Conservation (phyloP, 1,140 invertebrate genomes). For the Tetranychus urticae region DNA sequence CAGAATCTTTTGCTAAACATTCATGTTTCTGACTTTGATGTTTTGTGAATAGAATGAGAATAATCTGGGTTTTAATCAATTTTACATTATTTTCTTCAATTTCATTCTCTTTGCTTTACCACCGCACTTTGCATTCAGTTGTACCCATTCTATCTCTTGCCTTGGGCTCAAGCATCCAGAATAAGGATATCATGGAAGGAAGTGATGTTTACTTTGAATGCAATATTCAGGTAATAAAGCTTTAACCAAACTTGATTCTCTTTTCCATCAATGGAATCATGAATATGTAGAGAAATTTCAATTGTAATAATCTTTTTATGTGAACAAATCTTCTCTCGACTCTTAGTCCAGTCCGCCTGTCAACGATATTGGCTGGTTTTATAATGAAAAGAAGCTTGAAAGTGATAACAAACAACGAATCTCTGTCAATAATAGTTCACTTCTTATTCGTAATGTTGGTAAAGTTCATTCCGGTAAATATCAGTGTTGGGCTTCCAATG, state of each 20-base stretch:
- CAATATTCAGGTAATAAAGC: constrained; percentile 22
- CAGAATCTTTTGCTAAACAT: too few relatives aligned
- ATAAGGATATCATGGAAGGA: constrained; percentile 45
- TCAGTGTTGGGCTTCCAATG: constrained; percentile 66
- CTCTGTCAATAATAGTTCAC: constrained; percentile 46
- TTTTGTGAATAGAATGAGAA: too few relatives aligned
- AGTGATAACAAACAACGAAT: constrained; percentile 31
- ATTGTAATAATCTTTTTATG: too few relatives aligned
- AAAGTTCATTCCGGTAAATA: constrained; percentile 27
- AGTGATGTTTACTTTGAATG: constrained; percentile 75
- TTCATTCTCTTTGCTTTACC: not conserved
- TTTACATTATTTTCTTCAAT: too few relatives aligned
- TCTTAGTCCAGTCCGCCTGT: constrained; percentile 56
- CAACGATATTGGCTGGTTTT: constrained; percentile 55
- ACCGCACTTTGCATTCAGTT: constrained; percentile 6
- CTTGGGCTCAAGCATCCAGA: constrained; percentile 30
- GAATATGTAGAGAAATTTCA: too few relatives aligned
- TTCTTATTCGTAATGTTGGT: constrained; percentile 18
- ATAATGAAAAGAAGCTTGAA: constrained; percentile 27
- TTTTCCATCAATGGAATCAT: too few relatives aligned
- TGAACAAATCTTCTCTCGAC: not conserved
- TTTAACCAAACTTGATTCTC: too few relatives aligned
- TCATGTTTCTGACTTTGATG: too few relatives aligned
- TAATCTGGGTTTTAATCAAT: too few relatives aligned
- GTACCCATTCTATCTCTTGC: constrained; percentile 12